Evolutionary conservation across 1,140 invertebrate genomes (phyloP), one percentile per base, ranked within the genome.

Genomic region (Whitmania pigra): DNA sequence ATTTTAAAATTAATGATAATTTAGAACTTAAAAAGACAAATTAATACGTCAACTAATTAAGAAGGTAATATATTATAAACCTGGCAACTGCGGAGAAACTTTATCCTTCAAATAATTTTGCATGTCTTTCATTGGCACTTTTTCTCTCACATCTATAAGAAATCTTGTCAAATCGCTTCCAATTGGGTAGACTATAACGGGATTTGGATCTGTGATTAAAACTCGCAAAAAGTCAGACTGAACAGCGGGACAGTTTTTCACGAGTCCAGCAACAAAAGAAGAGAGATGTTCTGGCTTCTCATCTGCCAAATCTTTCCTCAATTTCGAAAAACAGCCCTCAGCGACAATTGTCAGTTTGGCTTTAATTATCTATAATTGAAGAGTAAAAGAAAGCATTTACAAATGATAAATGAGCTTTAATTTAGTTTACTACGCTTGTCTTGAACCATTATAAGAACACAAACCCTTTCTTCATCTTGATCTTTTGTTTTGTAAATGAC

Each of bases 261-360:
- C 75, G 22, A 79, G 54, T 0, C 70, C n/a, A 75, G 69, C 78
- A n/a, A 78, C 76, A 76, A 79, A 79, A 68, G 79, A 77, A 25
- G 78, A 79, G 18, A 73, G 69, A 5, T 77, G 74, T 15, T 71
- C 67, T 11, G 77, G 78, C 17, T 72, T 71, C 53, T 78, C 76
- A 43, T 75, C 75, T 0, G 78, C 75, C 15, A 80, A 74, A 25
- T 76, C 57, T 73, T 79, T 78, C 20, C 79, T 73, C 72, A 80
- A 80, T 60, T 78, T 77, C 22, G 79, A 80, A 67, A 80, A 80
- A 54, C 77, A 77, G 0, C 79, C 79, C 71, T 80, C 79, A n/a
- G 76, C 77, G 15, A 80, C 78, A 25, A 80, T 74, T 0, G 77
- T 78, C 40, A 80, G 68, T 11, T 77, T 77, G 5, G 79, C 79